These are phyloP conservation scores for Phyllostomus hastatus DNA, from an alignment of 2,113 vertebrate species.

Conservation along the genomic window DNA sequence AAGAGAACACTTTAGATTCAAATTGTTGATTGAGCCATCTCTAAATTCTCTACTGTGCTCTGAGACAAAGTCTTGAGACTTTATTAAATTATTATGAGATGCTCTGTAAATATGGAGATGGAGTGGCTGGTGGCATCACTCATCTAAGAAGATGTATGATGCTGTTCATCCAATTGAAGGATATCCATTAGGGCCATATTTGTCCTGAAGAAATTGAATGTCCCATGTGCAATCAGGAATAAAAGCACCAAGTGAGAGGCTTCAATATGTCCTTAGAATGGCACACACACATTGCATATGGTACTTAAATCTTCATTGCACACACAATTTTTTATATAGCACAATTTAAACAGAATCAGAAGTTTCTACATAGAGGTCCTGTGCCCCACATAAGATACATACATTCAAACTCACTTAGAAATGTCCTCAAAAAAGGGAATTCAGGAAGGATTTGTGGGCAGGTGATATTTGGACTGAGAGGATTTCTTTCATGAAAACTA, in stretches of 20 bases:
- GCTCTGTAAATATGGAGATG: not conserved
- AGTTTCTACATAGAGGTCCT: not conserved
- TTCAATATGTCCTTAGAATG: not conserved
- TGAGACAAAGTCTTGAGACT: not conserved
- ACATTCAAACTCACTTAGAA: not conserved
- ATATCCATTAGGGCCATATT: slow-evolving; percentile 1
- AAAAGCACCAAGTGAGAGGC: not conserved
- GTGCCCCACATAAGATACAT: not conserved
- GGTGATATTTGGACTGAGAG: not conserved
- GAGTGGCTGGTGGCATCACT: not conserved
- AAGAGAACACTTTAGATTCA: not conserved
- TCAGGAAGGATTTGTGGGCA: not conserved
- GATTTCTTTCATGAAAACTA: not conserved
- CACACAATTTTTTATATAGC: not conserved
- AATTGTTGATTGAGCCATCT: not conserved
- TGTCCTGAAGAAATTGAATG: not conserved
- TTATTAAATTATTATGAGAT: not conserved
- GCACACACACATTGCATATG: not conserved
- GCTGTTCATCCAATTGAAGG: not conserved
- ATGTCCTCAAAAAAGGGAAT: not conserved
- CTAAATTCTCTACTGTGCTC: not conserved
- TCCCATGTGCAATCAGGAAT: not conserved
- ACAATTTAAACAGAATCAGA: not conserved
- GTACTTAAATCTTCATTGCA: slow-evolving; percentile 4
- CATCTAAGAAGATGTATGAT: not conserved